Evolutionary conservation across 2,113 vertebrate species (phyloP).

Genomic region (Ia io): DNA sequence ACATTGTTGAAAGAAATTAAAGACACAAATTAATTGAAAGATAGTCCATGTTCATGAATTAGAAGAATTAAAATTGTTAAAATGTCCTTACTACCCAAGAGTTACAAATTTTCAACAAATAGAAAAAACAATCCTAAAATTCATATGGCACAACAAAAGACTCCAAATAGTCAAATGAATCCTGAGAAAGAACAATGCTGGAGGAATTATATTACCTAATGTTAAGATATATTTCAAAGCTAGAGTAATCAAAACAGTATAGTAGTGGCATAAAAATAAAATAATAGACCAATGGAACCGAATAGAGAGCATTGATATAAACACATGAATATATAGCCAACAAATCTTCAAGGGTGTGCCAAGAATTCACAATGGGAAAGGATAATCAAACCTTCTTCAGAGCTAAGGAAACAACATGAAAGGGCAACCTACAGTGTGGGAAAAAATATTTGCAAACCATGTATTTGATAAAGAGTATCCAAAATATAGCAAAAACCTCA

Average conservation of each 20-base stretch:
- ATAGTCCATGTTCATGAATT: neutral
- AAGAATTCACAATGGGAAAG: neutral
- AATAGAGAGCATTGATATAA: neutral
- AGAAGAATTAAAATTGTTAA: neutral
- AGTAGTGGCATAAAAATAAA: neutral
- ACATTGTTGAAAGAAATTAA: neutral
- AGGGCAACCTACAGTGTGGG: neutral
- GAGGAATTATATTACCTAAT: neutral
- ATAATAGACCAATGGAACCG: neutral
- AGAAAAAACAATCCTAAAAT: neutral
- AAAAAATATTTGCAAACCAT: neutral
- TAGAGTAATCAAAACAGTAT: neutral
- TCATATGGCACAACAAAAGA: neutral
- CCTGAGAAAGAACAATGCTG: neutral
- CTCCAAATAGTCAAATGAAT: neutral
- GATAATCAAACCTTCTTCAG: neutral
- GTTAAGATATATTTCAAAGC: neutral
- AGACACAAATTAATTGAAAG: neutral
- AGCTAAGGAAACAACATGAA: neutral
- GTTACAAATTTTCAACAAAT: neutral
- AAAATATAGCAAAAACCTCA: neutral
- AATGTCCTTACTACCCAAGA: neutral
- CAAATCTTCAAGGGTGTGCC: neutral
- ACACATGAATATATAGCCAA: neutral
- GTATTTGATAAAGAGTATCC: neutral